A percentile compares a stretch with the other conserved stretches of the same genome.
phyloP scores from a whole-genome alignment of 2,888 invertebrate genomes.

The Syrista parreyssii region DNA sequence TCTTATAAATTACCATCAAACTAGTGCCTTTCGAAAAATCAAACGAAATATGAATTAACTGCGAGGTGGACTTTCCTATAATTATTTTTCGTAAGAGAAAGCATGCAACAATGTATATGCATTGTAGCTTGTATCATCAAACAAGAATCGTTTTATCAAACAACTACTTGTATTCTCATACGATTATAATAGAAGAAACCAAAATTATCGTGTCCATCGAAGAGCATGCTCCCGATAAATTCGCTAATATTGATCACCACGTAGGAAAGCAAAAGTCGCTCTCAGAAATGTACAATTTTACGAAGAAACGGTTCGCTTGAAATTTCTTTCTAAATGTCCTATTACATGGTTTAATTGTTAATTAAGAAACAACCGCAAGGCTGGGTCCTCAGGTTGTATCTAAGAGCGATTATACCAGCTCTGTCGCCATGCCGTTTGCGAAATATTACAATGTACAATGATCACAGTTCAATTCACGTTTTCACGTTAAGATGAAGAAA shows the following conservation, averaged over 20 bases:
- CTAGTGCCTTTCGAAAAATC: neutral
- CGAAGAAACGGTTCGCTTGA: neutral
- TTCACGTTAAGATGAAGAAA: neutral
- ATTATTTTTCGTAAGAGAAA: neutral
- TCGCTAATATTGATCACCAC: conserved; percentile 41
- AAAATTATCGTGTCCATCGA: neutral
- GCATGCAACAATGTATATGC: neutral
- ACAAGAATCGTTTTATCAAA: neutral
- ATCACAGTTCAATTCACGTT: neutral
- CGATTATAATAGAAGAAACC: conserved; percentile 2
- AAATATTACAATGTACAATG: neutral
- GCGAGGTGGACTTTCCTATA: neutral
- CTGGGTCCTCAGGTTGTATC: neutral
- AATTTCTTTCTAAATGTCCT: neutral
- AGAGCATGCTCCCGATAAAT: neutral
- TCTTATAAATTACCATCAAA: neutral
- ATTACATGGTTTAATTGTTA: neutral
- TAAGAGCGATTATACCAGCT: neutral
- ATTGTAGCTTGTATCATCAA: neutral
- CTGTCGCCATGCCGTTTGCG: neutral
- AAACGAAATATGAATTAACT: neutral
- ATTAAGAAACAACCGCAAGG: neutral
- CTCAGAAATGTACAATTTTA: neutral
- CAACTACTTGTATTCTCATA: neutral
- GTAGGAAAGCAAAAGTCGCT: conserved; percentile 8